A percentile compares a stretch with the other conserved stretches of the same genome.
Conservation (phyloP, 2,113 vertebrate species). For the Ceuthmochares aereus region DNA sequence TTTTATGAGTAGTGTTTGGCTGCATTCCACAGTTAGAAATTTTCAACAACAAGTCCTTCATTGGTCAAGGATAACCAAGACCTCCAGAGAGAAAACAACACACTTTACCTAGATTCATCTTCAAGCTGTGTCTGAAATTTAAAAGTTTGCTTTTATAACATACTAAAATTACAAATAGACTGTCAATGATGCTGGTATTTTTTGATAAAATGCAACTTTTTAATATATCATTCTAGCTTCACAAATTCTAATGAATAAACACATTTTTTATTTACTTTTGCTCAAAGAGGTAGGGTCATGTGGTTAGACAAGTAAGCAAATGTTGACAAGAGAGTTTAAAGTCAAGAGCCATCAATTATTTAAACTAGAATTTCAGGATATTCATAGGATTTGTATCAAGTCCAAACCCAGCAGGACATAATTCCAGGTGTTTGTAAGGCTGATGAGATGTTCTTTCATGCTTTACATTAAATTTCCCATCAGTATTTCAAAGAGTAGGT, state of each 20-base stretch:
- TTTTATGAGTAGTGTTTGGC: background rate
- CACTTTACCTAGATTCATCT: background rate
- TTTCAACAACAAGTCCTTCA: background rate
- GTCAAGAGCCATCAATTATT: constrained; percentile 59
- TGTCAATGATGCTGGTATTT: constrained; percentile 37
- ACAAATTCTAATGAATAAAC: constrained; percentile 53
- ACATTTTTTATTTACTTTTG: constrained; percentile 54
- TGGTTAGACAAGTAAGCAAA: constrained; percentile 54
- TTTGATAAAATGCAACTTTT: constrained; percentile 29
- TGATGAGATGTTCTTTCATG: background rate
- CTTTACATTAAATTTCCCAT: background rate
- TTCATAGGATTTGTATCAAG: constrained; percentile 28
- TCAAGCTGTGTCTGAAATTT: background rate
- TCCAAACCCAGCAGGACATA: background rate
- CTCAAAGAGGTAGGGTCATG: background rate
- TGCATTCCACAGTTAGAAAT: background rate
- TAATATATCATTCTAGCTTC: background rate
- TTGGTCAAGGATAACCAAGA: background rate
- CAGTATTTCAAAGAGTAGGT: background rate
- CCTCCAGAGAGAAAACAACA: background rate
- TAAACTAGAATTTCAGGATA: constrained; percentile 56
- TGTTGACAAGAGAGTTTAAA: constrained; percentile 54
- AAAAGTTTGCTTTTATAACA: background rate
- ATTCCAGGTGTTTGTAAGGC: constrained; percentile 29
- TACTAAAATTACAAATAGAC: background rate